These are phyloP conservation scores for Scaptomyza reducta DNA, from an alignment of 2,888 invertebrate species.

Conservation along the genomic window DNA sequence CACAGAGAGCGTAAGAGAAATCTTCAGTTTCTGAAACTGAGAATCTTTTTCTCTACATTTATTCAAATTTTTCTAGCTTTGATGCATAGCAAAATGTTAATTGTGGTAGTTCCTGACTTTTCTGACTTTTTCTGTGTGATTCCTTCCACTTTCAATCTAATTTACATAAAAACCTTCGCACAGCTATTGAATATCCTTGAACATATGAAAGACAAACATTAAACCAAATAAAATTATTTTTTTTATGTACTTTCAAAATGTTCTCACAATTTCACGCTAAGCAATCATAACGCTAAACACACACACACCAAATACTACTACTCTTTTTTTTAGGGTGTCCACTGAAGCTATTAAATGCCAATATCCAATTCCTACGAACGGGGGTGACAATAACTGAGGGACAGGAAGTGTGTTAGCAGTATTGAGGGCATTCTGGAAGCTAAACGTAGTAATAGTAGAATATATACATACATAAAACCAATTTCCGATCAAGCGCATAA, in stretches of 20 bases:
- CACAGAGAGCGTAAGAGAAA: too few relatives aligned
- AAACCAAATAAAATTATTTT: slow-evolving; percentile 53
- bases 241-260: slow-evolving; percentile 47
- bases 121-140: neutral
- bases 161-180: slow-evolving; percentile 70
- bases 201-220: slow-evolving; percentile 34
- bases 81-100: too few relatives aligned
- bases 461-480: slow-evolving; percentile 67
- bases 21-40: too few relatives aligned
- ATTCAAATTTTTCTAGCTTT: too few relatives aligned
- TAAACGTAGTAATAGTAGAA: slow-evolving; percentile 52
- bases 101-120: neutral
- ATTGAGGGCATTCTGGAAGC: slow-evolving; percentile 57
- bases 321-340: slow-evolving; percentile 68
- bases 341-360: slow-evolving; percentile 72
- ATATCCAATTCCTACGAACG: slow-evolving; percentile 34
- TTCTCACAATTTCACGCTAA: slow-evolving; percentile 77
- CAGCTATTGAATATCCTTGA: slow-evolving; percentile 74
- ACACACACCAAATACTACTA: slow-evolving; percentile 1
- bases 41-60: too few relatives aligned
- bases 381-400: slow-evolving; percentile 47
- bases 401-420: slow-evolving; percentile 65
- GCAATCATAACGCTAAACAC: slow-evolving; percentile 63
- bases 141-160: neutral
- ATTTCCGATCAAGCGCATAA: slow-evolving; percentile 79